Percentiles rank a stretch among this genome's conserved stretches.
phyloP scores from a whole-genome alignment of 2,888 invertebrate species.

The Nipponacmea schrenckii region DNA sequence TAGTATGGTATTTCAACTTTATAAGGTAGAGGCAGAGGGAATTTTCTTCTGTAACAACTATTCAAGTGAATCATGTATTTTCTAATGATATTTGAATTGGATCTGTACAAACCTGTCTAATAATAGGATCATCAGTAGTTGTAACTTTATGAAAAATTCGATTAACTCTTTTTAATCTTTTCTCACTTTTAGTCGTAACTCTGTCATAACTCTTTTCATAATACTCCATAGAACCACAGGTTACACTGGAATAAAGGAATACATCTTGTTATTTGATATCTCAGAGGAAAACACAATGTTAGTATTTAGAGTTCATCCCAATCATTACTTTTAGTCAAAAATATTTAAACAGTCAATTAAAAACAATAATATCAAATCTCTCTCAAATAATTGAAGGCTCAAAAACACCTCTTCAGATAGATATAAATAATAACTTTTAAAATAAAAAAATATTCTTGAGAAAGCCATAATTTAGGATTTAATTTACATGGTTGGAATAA shows the following conservation, averaged over 20 bases:
- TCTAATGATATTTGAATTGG: background rate
- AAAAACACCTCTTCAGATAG: too few species aligned
- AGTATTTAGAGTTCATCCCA: background rate
- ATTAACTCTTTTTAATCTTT: slow-evolving; percentile 90
- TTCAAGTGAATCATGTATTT: background rate
- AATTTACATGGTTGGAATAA: background rate
- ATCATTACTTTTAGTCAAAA: background rate
- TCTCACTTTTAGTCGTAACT: slow-evolving; percentile 95
- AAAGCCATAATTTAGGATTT: background rate
- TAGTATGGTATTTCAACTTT: too few species aligned
- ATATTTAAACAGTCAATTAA: too few species aligned
- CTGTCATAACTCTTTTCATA: slow-evolving; percentile 97
- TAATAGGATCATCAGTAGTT: slow-evolving; percentile 97
- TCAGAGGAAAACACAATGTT: too few species aligned
- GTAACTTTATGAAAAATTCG: slow-evolving; percentile 95
- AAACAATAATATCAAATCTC: too few species aligned
- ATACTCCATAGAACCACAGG: slow-evolving; percentile 93
- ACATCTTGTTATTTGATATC: background rate
- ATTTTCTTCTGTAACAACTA: too few species aligned
- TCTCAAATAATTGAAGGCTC: too few species aligned
- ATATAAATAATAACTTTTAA: too few species aligned
- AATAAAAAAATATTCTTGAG: too few species aligned
- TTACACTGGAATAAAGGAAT: slow-evolving; percentile 70
- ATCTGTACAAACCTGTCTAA: slow-evolving; percentile 76
- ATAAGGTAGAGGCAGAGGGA: too few species aligned